Base-by-base conservation (phyloP, 2,113 vertebrate genomes). In the Grus americana region DNA sequence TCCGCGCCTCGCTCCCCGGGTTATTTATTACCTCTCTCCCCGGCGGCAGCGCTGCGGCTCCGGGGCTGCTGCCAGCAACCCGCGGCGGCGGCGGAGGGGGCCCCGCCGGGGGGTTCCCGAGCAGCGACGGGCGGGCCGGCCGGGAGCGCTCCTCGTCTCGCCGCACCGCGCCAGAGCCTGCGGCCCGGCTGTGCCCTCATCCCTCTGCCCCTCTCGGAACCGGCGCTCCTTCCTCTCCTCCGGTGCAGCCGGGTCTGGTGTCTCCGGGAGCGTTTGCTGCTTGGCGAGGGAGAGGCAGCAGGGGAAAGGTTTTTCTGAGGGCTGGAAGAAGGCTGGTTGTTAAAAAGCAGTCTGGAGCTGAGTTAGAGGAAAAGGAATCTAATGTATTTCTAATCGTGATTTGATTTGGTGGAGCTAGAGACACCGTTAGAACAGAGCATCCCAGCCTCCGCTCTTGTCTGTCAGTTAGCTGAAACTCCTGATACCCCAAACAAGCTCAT, bases 21-120 rank as follows among this genome's bases (percentile, higher is more conserved):
- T 99, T 99, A 99, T 99, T 99, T 99, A 99, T 99, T 98, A 98
- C 99, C 98, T 98, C 98, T 98, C 98, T 98, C 98, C 98, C 98
- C 98, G 98, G 98, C 98, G 98, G 98, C 98, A 99, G 98, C 98
- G 98, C 98, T 98, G 98, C 99, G 98, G 98, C 98, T 99, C 98
- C 98, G 98, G 98, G 98, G 98, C 98, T 96, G 98, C 98, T 98
- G 99, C 99, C 99, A 99, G 98, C 98, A 98, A 97, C 98, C 97
- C 95, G 98, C 98, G 97, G 98, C 98, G 98, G 98, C 98, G 98
- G 98, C 98, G 98, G 79, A 49, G 54, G 83, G 91, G 89, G 27
- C 20, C 46, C 89, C 14, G 61, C 24, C 66, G 83, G 92, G 92
- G 76, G 94, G 87, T 50, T 88, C 84, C 83, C 92, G 86, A 94